These are phyloP conservation scores for Papilio elwesi DNA, from an alignment of 2,888 invertebrate genomes.

Conservation along the genomic window DNA sequence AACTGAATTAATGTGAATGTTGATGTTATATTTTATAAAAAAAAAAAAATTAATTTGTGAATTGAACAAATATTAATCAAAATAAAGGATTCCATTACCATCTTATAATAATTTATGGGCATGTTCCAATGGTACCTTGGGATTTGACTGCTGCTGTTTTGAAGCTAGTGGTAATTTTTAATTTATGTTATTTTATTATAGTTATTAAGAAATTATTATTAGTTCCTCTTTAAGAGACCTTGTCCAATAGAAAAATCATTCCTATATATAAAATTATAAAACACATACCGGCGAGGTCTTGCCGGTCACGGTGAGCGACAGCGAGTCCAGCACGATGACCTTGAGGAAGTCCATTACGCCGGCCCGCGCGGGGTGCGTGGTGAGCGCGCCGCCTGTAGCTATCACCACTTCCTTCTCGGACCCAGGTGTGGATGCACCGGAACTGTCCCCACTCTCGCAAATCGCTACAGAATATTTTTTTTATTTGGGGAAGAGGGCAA, in stretches of 20 bases:
- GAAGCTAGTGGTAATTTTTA: constrained; percentile 7
- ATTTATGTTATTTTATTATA: too few species aligned
- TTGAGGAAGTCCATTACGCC: constrained; percentile 97
- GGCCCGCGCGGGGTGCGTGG: constrained; percentile 91
- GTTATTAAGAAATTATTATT: too few species aligned
- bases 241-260: constrained; percentile 6
- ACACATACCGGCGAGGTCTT: constrained; percentile 87
- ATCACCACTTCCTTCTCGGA: constrained; percentile 83
- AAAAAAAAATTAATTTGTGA: too few species aligned
- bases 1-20: too few species aligned
- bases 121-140: not conserved
- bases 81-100: not conserved
- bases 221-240: not conserved
- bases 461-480: constrained; percentile 69
- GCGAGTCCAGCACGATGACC: constrained; percentile 96
- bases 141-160: not conserved
- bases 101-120: not conserved
- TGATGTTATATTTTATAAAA: too few species aligned
- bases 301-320: constrained; percentile 91
- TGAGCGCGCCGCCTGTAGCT: constrained; percentile 80
- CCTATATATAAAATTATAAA: not conserved
- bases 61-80: not conserved
- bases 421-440: constrained; percentile 91
- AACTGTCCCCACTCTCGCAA: constrained; percentile 88
- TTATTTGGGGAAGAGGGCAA: too few species aligned